Base-by-base conservation (phyloP, 2,113 vertebrate species). In the Plecotus auritus region DNA sequence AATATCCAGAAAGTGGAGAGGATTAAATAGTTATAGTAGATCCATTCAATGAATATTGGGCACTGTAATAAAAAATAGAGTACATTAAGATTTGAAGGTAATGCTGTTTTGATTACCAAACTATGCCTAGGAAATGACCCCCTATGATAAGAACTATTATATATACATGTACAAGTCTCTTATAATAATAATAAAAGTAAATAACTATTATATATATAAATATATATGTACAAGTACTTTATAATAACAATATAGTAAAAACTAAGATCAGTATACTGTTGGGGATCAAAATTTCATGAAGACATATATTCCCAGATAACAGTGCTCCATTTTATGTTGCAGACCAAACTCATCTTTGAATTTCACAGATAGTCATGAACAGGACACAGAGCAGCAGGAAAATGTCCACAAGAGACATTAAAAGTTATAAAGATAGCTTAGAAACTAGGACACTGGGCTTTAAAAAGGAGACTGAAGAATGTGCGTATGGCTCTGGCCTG, bases 371-470 rank as follows among this genome's bases (percentile, higher is more conserved):
- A 9, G 23, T 76, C 37, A 76, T 54, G n/a, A 90, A 45, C 4
- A 93, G 51, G 18, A 73, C 32, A 93, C 12, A 96, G 42, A 85
- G 35, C 4, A 95, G 28, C 18, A 88, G 40, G n/a, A 91, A 87
- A 81, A 80, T 40, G 80, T 91, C 69, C 70, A 80, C 17, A 92
- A 51, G 26, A 51, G 32, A 23, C 80, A 81, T 37, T 64, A 69
- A 73, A 93, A 90, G 90, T 90, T 82, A 91, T n/a, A 9, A 61
- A 82, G 49, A 42, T 30, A 72, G 49, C n/a, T 80, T 81, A 83
- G 42, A 85, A 86, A 70, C 28, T 30, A 47, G 16, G 13, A 77
- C 18, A 30, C 1, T 69, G 35, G 6, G 37, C 69, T 88, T 93
- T 64, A 49, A 92, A 77, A 32, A 35, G 20, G 28, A 83, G 13